Base-by-base conservation (phyloP, 2,888 invertebrate species). In the Callimorpha dominula region DNA sequence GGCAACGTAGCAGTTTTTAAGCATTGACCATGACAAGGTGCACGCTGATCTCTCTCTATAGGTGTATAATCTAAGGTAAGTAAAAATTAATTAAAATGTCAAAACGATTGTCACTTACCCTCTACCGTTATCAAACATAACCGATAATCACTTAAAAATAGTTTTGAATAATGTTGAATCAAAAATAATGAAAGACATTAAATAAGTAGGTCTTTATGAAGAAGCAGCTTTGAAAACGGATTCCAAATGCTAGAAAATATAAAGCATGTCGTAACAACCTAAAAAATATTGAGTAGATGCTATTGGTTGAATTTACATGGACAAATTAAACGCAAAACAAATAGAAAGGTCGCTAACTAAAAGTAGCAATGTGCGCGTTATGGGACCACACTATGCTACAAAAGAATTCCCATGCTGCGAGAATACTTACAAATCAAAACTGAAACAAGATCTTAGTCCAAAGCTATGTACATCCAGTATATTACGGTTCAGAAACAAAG, bases 351-450 rank as follows among this genome's bases (percentile, higher is more conserved):
- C n/a, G 4, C n/a, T 9, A n/a, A n/a, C n/a, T 6, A 8, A 31
- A n/a, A 57, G 9, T 31, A 20, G 5, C 1, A 57, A 60, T 14
- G 12, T 31, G 5, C 1, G 12, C 3, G 31, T 60, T 6, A 31
- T 60, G 31, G 60, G 31, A 60, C 12, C 60, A 6, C 31, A 14
- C 20, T 6, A 60, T 31, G 14, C 20, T 60, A 43, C 85, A 14
- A 67, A 67, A 43, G 87, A n/a, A 87, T 89, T 1, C 91, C 92
- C 5, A 70, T 89, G 91, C 81, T 92, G 93, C 65, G 93, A 94
- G 68, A 89, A 87, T 79, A 90, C 88, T 0, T 90, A 86, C 76
- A 92, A 89, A 77, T 85, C 90, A 14, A 54, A 84, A 3, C 20
- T 93, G 5, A 87, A 93, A 17, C 84, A 88, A 73, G 81, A 87